phyloP scores from a whole-genome alignment of 2,113 vertebrate genomes.

The Glareola pratincola region DNA sequence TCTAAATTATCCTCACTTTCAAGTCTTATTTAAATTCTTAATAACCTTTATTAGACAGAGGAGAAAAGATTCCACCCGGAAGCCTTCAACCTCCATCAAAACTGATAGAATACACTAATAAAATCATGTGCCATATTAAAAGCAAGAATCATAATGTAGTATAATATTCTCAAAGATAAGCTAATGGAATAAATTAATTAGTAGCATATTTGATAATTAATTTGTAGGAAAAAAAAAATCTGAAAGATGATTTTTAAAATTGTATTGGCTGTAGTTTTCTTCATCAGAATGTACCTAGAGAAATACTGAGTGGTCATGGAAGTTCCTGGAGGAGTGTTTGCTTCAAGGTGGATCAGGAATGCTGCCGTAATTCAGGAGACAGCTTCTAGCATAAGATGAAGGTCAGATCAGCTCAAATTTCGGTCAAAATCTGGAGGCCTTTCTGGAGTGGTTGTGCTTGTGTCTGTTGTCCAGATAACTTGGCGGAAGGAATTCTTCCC shows the following conservation, averaged over 20 bases:
- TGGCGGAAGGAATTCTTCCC: conserved; percentile 36
- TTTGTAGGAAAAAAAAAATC: not conserved
- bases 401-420: conserved; percentile 55
- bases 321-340: conserved; percentile 37
- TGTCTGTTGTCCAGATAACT: conserved; percentile 54
- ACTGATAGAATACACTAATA: conserved; percentile 49
- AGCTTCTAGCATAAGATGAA: conserved; percentile 40
- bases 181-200: conserved; percentile 31
- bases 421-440: conserved; percentile 60
- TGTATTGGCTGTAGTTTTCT: not conserved
- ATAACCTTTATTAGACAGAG: conserved; percentile 54
- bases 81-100: conserved; percentile 42
- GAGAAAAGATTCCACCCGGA: conserved; percentile 12
- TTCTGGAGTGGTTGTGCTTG: conserved; percentile 39
- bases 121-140: conserved; percentile 43
- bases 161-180: not conserved
- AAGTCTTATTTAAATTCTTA: conserved; percentile 68
- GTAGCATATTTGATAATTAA: conserved; percentile 41
- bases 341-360: conserved; percentile 24
- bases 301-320: not conserved
- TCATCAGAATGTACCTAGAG: not conserved
- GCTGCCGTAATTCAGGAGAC: conserved; percentile 31
- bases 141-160: not conserved
- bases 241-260: not conserved
- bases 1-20: conserved; percentile 51